These are phyloP conservation scores for Pyralis farinalis DNA, from an alignment of 2,888 invertebrate species.

Conservation along the genomic window DNA sequence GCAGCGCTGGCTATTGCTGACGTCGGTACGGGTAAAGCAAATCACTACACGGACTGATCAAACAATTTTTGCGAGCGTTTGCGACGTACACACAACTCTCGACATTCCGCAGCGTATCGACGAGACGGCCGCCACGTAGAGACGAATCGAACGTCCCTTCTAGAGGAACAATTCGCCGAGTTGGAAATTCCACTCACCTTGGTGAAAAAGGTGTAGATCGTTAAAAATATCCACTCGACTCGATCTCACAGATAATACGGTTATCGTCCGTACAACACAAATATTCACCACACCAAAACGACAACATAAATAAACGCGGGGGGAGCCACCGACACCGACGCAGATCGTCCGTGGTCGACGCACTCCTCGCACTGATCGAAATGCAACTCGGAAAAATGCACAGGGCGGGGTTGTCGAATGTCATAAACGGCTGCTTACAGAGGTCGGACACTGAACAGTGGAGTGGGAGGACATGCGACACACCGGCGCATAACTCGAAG, in stretches of 20 bases:
- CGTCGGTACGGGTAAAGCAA: slow-evolving; percentile 4
- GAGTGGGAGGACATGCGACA: slow-evolving; percentile 37
- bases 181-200: slow-evolving; percentile 63
- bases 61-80: slow-evolving; percentile 23
- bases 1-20: background rate
- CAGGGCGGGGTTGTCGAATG: slow-evolving; percentile 79
- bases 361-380: slow-evolving; percentile 67
- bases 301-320: slow-evolving; percentile 78
- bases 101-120: slow-evolving; percentile 51
- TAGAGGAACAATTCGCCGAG: slow-evolving; percentile 41
- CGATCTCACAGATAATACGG: slow-evolving; percentile 77
- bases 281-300: slow-evolving; percentile 80
- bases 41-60: slow-evolving; percentile 6
- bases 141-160: slow-evolving; percentile 44
- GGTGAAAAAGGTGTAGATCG: slow-evolving; percentile 55
- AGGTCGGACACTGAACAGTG: slow-evolving; percentile 68
- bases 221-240: slow-evolving; percentile 74
- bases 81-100: slow-evolving; percentile 30
- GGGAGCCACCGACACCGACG: slow-evolving; percentile 52
- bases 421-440: slow-evolving; percentile 73
- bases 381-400: slow-evolving; percentile 72
- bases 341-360: slow-evolving; percentile 50
- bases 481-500: slow-evolving; percentile 54
- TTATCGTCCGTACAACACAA: slow-evolving; percentile 77
- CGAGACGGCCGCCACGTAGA: slow-evolving; percentile 67